Evolutionary conservation across 2,888 invertebrate species (phyloP).

Genomic region (Amphipyra tragopoginis): DNA sequence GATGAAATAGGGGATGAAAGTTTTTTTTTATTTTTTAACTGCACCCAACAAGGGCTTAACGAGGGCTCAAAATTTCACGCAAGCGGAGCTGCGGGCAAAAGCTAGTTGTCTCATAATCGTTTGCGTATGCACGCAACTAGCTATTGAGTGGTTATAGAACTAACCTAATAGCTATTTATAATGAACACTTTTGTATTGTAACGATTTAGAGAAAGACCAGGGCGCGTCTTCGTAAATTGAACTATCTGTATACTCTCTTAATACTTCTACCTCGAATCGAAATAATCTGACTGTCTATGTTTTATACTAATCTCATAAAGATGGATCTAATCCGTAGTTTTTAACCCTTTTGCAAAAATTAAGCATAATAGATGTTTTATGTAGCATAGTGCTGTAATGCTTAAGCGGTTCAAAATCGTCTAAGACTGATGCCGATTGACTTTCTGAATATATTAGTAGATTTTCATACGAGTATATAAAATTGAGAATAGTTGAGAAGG

Average conservation of each 20-base stretch:
- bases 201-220: no score
- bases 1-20: no score
- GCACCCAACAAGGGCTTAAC: no score
- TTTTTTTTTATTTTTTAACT: no score
- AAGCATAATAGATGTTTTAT: conserved; percentile 5
- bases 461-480: background rate
- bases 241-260: background rate
- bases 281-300: conserved; percentile 15
- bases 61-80: no score
- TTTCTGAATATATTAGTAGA: conserved; percentile 21
- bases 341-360: conserved; percentile 14
- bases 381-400: conserved; percentile 2
- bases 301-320: conserved; percentile 12
- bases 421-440: conserved; percentile 49
- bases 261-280: conserved; percentile 23
- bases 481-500: background rate
- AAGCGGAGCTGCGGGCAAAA: no score
- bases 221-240: no score
- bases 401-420: conserved; percentile 35
- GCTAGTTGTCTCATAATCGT: no score
- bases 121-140: no score
- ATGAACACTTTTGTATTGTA: no score
- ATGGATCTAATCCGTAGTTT: conserved; percentile 38
- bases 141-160: no score
- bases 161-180: no score